Conservation (phyloP, 2,113 vertebrate genomes). For the Phainopepla nitens region DNA sequence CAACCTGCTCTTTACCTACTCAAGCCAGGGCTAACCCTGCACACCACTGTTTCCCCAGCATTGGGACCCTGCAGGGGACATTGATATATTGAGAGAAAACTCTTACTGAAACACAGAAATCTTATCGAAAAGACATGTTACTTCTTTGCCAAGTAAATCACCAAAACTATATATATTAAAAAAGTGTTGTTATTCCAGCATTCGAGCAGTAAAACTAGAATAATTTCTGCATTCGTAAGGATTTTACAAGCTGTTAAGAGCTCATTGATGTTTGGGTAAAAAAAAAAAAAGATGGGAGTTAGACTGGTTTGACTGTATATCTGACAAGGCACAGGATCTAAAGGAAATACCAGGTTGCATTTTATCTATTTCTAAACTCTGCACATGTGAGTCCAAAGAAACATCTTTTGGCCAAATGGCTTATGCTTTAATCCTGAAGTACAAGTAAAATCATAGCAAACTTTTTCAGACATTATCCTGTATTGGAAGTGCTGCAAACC, state of each 20-base stretch:
- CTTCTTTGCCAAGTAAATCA: background rate
- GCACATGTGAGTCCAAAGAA: background rate
- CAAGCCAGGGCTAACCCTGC: background rate
- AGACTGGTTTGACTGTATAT: background rate
- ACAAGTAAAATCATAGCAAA: background rate
- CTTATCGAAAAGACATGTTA: background rate
- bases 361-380: background rate
- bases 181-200: background rate
- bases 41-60: accelerated
- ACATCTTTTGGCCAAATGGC: background rate
- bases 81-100: background rate
- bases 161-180: background rate
- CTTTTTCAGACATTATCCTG: background rate
- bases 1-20: background rate
- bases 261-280: background rate
- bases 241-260: background rate
- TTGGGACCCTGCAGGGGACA: background rate
- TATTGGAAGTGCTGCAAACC: background rate
- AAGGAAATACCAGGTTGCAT: background rate
- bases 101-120: no score
- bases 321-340: background rate
- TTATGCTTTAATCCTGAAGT: background rate
- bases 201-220: background rate
- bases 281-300: background rate
- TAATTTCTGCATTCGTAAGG: background rate